Evolutionary conservation across 2,888 invertebrate genomes (phyloP).

Genomic region (Myopa testacea): DNA sequence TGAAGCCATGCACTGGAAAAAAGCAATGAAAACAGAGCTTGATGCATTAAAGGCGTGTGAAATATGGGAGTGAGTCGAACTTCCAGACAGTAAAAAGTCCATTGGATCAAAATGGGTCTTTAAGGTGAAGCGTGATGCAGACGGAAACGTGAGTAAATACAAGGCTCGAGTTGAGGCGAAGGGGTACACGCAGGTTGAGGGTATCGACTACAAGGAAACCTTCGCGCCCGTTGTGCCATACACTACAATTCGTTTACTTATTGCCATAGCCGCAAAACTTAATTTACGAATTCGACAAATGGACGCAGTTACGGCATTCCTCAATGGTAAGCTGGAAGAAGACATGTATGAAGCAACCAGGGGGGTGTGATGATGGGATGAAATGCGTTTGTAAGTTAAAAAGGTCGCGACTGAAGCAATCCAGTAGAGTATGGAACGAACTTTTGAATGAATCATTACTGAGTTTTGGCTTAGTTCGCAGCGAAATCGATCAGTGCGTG

Average conservation of each 20-base stretch:
- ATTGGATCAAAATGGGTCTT: conserved; percentile 1
- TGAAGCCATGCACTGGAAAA: not conserved
- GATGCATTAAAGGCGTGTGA: not conserved
- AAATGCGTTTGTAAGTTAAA: not conserved
- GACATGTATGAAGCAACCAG: not conserved
- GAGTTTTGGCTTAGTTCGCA: not conserved
- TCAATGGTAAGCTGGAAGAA: not conserved
- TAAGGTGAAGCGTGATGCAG: not conserved
- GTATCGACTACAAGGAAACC: conserved; percentile 32
- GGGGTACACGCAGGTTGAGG: conserved; percentile 23
- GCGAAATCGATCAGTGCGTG: not conserved
- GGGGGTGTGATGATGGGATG: not conserved
- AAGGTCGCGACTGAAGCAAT: not conserved
- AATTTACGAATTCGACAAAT: not conserved
- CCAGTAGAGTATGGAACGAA: not conserved
- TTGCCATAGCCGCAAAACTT: not conserved
- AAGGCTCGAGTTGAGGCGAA: conserved; percentile 37
- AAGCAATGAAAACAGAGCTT: not conserved
- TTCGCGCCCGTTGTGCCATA: conserved; percentile 32
- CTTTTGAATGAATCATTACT: not conserved
- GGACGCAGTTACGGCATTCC: not conserved
- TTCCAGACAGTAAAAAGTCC: not conserved
- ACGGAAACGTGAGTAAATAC: not conserved
- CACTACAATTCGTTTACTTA: not conserved
- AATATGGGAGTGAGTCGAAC: not conserved